Percentiles rank a stretch among this genome's conserved stretches.
phyloP scores from a whole-genome alignment of 2,797 vertebrate species.

The Cossypha caffra region DNA sequence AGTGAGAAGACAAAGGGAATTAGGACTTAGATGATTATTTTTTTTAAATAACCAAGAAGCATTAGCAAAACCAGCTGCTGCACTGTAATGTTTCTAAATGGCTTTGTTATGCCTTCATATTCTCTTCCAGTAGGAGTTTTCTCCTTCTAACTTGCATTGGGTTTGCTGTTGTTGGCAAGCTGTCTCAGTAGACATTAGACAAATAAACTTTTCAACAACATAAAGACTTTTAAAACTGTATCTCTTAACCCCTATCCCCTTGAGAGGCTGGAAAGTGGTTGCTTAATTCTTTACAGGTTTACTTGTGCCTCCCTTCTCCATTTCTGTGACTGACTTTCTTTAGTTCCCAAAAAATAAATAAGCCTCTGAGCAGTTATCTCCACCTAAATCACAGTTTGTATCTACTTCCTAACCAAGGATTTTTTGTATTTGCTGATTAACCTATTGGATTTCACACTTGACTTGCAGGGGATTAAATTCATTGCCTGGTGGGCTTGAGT shows the following conservation, averaged over 20 bases:
- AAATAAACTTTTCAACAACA: conserved; percentile 49
- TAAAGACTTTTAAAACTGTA: conserved; percentile 12
- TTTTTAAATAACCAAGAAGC: conserved; percentile 7
- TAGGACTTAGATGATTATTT: neutral
- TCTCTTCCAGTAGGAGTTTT: conserved; percentile 3
- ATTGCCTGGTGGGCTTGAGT: neutral
- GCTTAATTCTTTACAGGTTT: conserved; percentile 14
- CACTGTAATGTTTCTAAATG: conserved; percentile 39
- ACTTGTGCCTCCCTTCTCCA: neutral
- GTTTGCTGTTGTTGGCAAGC: conserved; percentile 59
- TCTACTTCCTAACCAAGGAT: neutral
- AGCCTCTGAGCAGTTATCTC: neutral
- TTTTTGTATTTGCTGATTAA: neutral
- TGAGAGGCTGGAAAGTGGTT: neutral
- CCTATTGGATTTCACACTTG: neutral
- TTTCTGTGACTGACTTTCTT: neutral
- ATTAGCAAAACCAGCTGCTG: conserved; percentile 60
- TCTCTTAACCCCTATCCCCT: conserved; percentile 13
- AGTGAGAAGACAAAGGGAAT: conserved; percentile 65
- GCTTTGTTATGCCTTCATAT: conserved; percentile 28
- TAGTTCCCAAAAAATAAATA: neutral
- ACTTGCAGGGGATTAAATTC: neutral
- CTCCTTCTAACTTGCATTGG: neutral
- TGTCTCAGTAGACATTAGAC: neutral
- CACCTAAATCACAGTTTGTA: neutral